Conservation (phyloP, 2,888 invertebrate genomes). For the Marronus borbonicus region DNA sequence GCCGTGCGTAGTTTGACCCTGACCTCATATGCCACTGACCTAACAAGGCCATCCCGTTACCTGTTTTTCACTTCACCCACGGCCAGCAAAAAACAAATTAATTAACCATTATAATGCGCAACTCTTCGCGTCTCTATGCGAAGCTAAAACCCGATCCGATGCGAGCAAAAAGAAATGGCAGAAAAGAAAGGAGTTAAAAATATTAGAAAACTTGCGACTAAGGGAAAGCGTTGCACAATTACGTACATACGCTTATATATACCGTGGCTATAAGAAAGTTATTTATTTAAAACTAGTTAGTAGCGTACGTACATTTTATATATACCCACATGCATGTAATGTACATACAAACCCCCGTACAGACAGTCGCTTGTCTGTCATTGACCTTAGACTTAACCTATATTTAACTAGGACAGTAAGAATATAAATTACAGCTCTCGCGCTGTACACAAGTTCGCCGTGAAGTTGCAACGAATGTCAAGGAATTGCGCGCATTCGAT, state of each 20-base stretch:
- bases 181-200: slow-evolving; percentile 15
- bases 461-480: slow-evolving; percentile 46
- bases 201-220: slow-evolving; percentile 32
- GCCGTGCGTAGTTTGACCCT: slow-evolving; percentile 53
- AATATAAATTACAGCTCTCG: slow-evolving; percentile 35
- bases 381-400: slow-evolving; percentile 48
- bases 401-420: slow-evolving; percentile 47
- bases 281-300: slow-evolving; percentile 44
- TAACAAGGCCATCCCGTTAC: slow-evolving; percentile 49
- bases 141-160: background rate
- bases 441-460: slow-evolving; percentile 21
- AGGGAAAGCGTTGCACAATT: slow-evolving; percentile 31
- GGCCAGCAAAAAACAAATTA: slow-evolving; percentile 44
- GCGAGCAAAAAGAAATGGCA: background rate
- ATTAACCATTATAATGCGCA: slow-evolving; percentile 39
- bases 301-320: slow-evolving; percentile 10
- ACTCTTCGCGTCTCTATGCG: background rate
- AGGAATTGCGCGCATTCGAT: slow-evolving; percentile 36
- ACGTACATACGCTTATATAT: background rate
- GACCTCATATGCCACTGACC: slow-evolving; percentile 59
- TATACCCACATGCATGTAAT: slow-evolving; percentile 15
- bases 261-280: slow-evolving; percentile 38
- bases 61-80: slow-evolving; percentile 47
- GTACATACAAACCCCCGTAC: slow-evolving; percentile 10
- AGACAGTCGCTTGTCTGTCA: slow-evolving; percentile 45